Base-by-base conservation (phyloP, 2,113 vertebrate genomes). In the Paramisgurnus dabryanus region DNA sequence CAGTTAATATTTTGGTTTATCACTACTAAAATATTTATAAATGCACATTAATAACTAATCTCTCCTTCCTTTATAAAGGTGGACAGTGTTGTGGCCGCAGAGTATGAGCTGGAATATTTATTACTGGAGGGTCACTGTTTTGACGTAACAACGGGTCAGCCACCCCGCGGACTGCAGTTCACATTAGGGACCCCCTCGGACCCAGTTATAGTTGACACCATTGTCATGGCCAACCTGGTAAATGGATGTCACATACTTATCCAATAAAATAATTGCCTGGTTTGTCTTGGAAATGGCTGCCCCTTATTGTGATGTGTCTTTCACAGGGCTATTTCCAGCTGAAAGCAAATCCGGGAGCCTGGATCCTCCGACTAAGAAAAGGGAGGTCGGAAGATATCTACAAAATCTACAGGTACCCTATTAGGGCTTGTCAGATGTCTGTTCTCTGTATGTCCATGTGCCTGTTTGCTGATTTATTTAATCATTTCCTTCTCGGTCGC, bases 301-400 rank as follows among this genome's bases (percentile, higher is more conserved):
- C 57, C 0, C 47, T 45, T 55, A 15, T 7, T 69, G 34, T 27
- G 18, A 70, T 10, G 53, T 7, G 1, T 61, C 45, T 68, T 74
- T 11, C 63, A 43, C 76, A 99, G 97, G 98, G 98, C 40, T 99
- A 99, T 86, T 99, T 99, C 85, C 98, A 99, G 82, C 92, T 99
- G 86, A 99, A 99, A 92, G 98, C 98, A 27, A 98, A 98, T 85
- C 97, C 98, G 11, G 98, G 98, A 65, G 95, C 97, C 9, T 99
- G 96, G 96, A 92, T 95, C 79, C 92, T 99, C 60, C 94, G 95
- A 80, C 92, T 99, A 58, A 93, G 98, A 78, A 98, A 97, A 85
- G 98, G 97, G 63, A 95, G 98, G 76, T 99, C 98, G 6, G 96
- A 99, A 73, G 97, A 99, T 34, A 99, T 99, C 89, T 99, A 99